Percentiles rank a stretch among this genome's conserved stretches.
These are phyloP conservation scores for Eutrigla gurnardus DNA, from an alignment of 2,797 vertebrate species.

Conservation along the genomic window DNA sequence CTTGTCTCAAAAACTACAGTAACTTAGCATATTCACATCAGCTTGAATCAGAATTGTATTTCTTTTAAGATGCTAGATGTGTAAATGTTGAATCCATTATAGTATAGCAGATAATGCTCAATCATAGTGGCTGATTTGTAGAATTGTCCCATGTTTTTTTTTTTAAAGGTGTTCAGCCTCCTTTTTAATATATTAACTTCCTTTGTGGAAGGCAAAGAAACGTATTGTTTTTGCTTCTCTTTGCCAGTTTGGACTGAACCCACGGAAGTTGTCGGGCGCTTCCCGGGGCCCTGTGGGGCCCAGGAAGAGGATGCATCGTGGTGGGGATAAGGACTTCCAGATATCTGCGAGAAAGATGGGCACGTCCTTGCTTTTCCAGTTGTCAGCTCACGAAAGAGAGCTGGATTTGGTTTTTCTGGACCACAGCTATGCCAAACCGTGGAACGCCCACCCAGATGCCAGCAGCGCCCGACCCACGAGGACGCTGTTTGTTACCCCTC, in stretches of 20 bases:
- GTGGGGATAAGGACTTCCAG: constrained; percentile 91
- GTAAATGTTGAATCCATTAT: not conserved
- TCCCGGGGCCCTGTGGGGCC: constrained; percentile 61
- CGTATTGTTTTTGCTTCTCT: not conserved
- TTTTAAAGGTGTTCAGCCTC: not conserved
- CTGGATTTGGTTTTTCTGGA: constrained; percentile 95
- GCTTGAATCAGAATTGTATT: not conserved
- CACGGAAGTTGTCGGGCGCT: constrained; percentile 37
- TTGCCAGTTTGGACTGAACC: constrained; percentile 44
- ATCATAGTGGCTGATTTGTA: not conserved
- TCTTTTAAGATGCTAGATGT: not conserved
- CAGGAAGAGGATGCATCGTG: constrained; percentile 87
- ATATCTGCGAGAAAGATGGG: constrained; percentile 93
- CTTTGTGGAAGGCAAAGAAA: not conserved
- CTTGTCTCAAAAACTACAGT: not conserved
- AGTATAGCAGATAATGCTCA: not conserved
- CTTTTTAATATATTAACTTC: too few species aligned
- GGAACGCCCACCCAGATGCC: constrained; percentile 97
- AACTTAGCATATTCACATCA: not conserved
- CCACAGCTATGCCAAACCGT: constrained; percentile 97
- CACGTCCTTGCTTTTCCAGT: constrained; percentile 94
- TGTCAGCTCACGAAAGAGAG: constrained; percentile 94
- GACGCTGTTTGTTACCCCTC: constrained; percentile 92
- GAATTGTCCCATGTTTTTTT: not conserved
- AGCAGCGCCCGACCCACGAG: constrained; percentile 95